These are phyloP conservation scores for Drosophila ogumai DNA, from an alignment of 1,140 invertebrate species.

Conservation along the genomic window DNA sequence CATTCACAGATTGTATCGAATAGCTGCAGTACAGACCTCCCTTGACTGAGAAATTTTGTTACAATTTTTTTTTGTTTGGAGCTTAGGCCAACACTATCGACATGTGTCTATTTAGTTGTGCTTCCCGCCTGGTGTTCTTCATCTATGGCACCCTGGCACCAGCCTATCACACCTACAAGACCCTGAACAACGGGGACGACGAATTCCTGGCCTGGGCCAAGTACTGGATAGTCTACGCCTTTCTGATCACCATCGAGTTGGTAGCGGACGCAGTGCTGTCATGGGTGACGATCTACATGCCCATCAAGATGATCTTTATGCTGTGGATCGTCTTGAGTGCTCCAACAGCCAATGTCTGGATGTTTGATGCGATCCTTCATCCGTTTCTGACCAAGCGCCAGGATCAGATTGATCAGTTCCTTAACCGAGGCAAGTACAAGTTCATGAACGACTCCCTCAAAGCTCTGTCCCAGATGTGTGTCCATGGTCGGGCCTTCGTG, in stretches of 20 bases:
- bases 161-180: conserved; percentile 53
- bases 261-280: conserved; percentile 43
- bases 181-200: conserved; percentile 25
- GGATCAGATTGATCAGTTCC: conserved; percentile 48
- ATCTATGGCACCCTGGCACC: conserved; percentile 53
- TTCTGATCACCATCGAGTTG: conserved; percentile 46
- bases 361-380: conserved; percentile 51
- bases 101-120: conserved; percentile 43
- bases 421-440: conserved; percentile 36
- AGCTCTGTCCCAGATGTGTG: neutral
- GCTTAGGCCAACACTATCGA: neutral
- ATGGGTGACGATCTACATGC: conserved; percentile 60
- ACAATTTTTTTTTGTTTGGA: neutral
- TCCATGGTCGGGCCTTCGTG: neutral
- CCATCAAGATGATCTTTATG: conserved; percentile 53
- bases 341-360: conserved; percentile 63
- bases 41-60: neutral
- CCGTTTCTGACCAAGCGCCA: conserved; percentile 46
- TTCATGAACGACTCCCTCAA: conserved; percentile 24
- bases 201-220: conserved; percentile 51
- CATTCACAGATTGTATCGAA: neutral
- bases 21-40: neutral
- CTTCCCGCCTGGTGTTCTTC: conserved; percentile 47
- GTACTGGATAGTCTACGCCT: conserved; percentile 65
- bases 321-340: conserved; percentile 57